These are phyloP conservation scores for Podarcis cretensis DNA, from an alignment of 2,113 vertebrate species.

Conservation along the genomic window DNA sequence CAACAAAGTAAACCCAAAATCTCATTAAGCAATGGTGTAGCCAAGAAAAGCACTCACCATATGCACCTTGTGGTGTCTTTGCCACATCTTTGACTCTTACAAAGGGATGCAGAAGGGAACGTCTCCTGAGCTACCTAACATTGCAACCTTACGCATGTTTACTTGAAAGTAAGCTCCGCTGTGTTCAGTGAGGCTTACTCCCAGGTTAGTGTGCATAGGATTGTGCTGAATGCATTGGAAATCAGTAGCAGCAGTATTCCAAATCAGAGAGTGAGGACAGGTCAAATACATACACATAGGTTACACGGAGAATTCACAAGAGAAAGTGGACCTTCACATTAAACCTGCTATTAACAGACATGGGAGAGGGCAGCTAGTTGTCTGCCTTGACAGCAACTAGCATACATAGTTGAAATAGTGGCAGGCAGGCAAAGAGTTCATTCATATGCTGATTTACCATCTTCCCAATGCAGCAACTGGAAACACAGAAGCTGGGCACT, in stretches of 20 bases:
- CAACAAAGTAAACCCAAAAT: not conserved
- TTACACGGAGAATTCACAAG: conserved; percentile 64
- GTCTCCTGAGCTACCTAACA: not conserved
- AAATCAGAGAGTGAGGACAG: conserved; percentile 37
- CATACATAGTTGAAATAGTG: not conserved
- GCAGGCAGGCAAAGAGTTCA: not conserved
- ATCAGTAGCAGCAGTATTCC: conserved; percentile 30
- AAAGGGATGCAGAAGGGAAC: not conserved
- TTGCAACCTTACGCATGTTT: not conserved
- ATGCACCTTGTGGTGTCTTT: too few species aligned
- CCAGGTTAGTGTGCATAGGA: not conserved
- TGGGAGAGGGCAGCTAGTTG: not conserved
- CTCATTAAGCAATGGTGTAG: not conserved
- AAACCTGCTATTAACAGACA: not conserved
- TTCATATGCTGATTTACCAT: not conserved
- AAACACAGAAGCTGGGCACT: too few species aligned
- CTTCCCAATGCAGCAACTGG: not conserved
- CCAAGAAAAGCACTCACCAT: not conserved
- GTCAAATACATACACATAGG: conserved; percentile 21
- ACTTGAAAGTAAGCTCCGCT: not conserved
- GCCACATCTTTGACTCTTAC: not conserved
- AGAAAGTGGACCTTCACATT: conserved; percentile 60
- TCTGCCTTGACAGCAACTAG: not conserved
- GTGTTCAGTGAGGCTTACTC: not conserved
- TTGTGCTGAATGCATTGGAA: not conserved